Evolutionary conservation across 2,888 invertebrate genomes (phyloP), one percentile per base, ranked within the genome.

Genomic region (Mesorhabditis belari): DNA sequence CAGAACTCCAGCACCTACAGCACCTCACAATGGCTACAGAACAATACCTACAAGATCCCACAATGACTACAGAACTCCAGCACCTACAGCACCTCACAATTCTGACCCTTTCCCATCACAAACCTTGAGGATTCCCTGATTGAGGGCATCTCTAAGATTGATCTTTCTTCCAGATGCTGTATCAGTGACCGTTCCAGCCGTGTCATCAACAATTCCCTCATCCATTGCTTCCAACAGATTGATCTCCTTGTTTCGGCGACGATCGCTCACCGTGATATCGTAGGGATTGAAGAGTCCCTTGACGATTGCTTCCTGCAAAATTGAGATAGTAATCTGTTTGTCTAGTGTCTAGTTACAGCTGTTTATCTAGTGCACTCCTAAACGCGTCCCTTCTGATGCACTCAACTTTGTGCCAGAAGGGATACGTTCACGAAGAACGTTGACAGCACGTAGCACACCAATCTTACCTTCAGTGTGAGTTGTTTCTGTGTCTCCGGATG

Each of bases 391-490:
- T n/a, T n/a, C n/a, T n/a, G n/a, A n/a, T n/a, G n/a, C n/a, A n/a
- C n/a, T n/a, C n/a, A n/a, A n/a, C n/a, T n/a, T n/a, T n/a, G n/a
- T n/a, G n/a, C n/a, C n/a, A n/a, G n/a, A n/a, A n/a, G n/a, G n/a
- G n/a, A n/a, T n/a, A n/a, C n/a, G n/a, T n/a, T n/a, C n/a, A n/a
- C n/a, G n/a, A n/a, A n/a, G n/a, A n/a, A n/a, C n/a, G n/a, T n/a
- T n/a, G n/a, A n/a, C n/a, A n/a, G n/a, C n/a, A n/a, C n/a, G n/a
- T n/a, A n/a, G n/a, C n/a, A n/a, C n/a, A n/a, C n/a, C n/a, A n/a
- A n/a, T n/a, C n/a, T n/a, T n/a, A 35, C 44, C 44, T 80, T 80
- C 53, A 95, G 82, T 0, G 90, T 89, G 27, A 91, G 85, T 65
- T 85, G 85, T 66, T 85, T 85, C 44, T 86, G 87, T 1, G 87